Conservation (phyloP, 2,888 invertebrate species). For the Drosophila acutilabella region DNA sequence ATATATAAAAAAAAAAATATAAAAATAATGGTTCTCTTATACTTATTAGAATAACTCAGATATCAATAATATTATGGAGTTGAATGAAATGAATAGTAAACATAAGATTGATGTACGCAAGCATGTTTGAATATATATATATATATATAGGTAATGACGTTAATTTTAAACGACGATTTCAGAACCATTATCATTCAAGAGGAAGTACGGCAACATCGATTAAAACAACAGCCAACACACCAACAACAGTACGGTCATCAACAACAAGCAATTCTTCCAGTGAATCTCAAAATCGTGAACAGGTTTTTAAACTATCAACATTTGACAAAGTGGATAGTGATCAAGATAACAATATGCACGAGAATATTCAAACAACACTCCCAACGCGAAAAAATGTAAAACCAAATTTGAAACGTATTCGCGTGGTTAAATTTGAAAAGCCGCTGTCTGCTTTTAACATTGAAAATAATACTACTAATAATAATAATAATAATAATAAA, state of each 20-base stretch:
- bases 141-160: constrained; percentile 75
- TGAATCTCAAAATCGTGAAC: constrained; percentile 54
- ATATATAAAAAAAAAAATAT: too few relatives aligned
- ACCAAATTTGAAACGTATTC: constrained; percentile 74
- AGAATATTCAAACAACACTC: constrained; percentile 36
- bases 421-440: constrained; percentile 77
- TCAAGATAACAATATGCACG: constrained; percentile 31
- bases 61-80: constrained; percentile 29
- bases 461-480: constrained; percentile 76
- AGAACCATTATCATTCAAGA: constrained; percentile 83
- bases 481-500: too few relatives aligned
- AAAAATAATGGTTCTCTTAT: too few relatives aligned
- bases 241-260: constrained; percentile 30
- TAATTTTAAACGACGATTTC: constrained; percentile 85
- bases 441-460: constrained; percentile 60
- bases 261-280: constrained; percentile 39
- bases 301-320: constrained; percentile 71
- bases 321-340: constrained; percentile 51
- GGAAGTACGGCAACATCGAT: constrained; percentile 51
- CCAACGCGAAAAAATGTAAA: constrained; percentile 38
- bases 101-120: constrained; percentile 51
- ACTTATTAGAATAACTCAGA: too few relatives aligned
- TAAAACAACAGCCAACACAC: constrained; percentile 34
- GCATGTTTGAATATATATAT: constrained; percentile 56
- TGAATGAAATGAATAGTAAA: constrained; percentile 42